Evolutionary conservation across 2,888 invertebrate species (phyloP), one percentile per base, ranked within the genome.

Genomic region (Erebia aethiops): DNA sequence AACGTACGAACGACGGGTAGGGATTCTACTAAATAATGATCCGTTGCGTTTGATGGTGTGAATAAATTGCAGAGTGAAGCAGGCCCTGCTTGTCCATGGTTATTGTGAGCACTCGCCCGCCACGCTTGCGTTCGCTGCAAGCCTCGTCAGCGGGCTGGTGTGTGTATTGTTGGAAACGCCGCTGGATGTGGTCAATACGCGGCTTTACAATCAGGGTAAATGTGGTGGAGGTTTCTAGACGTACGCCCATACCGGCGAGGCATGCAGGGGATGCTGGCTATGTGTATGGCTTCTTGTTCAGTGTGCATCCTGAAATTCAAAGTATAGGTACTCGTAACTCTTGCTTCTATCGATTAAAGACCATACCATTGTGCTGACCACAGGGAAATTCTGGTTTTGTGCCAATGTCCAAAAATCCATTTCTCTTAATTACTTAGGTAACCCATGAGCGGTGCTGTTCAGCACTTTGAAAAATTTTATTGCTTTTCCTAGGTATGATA

Each of bases 191-290:
- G 94, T 98, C 72, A 96, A 97, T 74, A 98, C 98, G 0, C 93
- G 98, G 75, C 94, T 98, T 77, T 98, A 96, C 84, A 98, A 98
- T 87, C 98, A 98, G 95, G 96, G 97, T 95, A 94, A 89, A 64
- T 69, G 65, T 70, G 69, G 13, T 21, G 61, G 10, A 46, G 46
- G 46, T 61, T 35, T n/a, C 35, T 35, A 35, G 26, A 14, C 35
- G 35, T 26, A 41, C 41, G 26, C 7, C n/a, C n/a, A n/a, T 26
- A 41, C 41, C 9, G 61, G 43, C 61, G 61, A 61, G 61, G 61
- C 61, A 11, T 18, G 61, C 61, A 46, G 61, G 43, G 61, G 16
- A 61, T 9, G n/a, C 35, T 35, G 35, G 35, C 35, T 35, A 35
- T 26, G 35, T 35, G 7, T 35, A n/a, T n/a, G n/a, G n/a, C n/a